Percentiles rank a stretch among this genome's conserved stretches.
phyloP scores from a whole-genome alignment of 2,888 invertebrate species.

The Ganaspis brasiliensis region DNA sequence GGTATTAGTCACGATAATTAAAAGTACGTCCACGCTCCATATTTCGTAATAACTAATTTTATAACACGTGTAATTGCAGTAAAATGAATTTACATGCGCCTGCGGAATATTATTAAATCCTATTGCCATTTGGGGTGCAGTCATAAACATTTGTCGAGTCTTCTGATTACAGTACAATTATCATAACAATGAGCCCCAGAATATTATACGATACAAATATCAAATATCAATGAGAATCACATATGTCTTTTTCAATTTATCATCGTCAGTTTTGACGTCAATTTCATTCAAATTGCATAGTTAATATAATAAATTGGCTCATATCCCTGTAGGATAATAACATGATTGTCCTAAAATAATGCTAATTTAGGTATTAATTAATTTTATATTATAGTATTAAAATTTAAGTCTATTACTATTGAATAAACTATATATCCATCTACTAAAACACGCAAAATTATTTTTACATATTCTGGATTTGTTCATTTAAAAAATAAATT shows the following conservation, averaged over 20 bases:
- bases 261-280: not conserved
- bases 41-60: conserved; percentile 54
- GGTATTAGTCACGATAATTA: conserved; percentile 65
- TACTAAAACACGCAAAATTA: too few relatives aligned
- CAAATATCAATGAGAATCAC: not conserved
- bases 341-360: too few relatives aligned
- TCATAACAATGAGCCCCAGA: not conserved
- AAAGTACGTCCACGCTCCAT: conserved; percentile 59
- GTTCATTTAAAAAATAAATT: too few relatives aligned
- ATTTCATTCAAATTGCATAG: too few relatives aligned
- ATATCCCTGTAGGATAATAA: too few relatives aligned
- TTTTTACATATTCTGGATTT: too few relatives aligned
- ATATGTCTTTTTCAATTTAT: not conserved
- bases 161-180: not conserved
- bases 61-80: conserved; percentile 51
- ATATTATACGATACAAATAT: not conserved
- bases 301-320: too few relatives aligned
- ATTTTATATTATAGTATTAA: too few relatives aligned
- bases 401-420: too few relatives aligned
- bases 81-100: conserved; percentile 48
- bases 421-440: too few relatives aligned
- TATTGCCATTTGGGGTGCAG: conserved; percentile 40
- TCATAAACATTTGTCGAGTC: not conserved
- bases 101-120: conserved; percentile 46
- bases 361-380: too few relatives aligned